These are phyloP conservation scores for Xiphophorus couchianus DNA, from an alignment of 2,113 vertebrate genomes.

Conservation along the genomic window DNA sequence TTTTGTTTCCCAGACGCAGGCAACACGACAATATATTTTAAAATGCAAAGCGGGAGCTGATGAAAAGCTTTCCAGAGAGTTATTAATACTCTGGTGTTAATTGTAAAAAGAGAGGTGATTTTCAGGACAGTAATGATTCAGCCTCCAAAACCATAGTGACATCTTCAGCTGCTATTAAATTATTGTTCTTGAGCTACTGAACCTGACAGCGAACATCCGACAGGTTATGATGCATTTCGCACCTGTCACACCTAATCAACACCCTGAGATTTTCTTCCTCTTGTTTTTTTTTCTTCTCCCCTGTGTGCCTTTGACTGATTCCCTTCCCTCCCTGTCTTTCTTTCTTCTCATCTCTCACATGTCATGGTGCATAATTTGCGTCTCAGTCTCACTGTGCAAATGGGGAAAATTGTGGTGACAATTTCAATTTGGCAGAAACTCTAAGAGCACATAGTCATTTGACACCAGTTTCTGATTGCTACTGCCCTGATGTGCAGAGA, in stretches of 20 bases:
- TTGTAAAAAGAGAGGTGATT: constrained; percentile 28
- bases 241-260: constrained; percentile 75
- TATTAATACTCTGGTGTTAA: neutral
- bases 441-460: constrained; percentile 61
- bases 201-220: constrained; percentile 59
- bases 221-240: constrained; percentile 68
- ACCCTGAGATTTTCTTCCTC: constrained; percentile 54
- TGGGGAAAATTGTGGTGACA: constrained; percentile 66
- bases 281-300: constrained; percentile 30
- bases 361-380: constrained; percentile 63
- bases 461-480: constrained; percentile 63
- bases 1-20: neutral
- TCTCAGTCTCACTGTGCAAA: constrained; percentile 57
- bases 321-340: constrained; percentile 48
- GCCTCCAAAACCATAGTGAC: constrained; percentile 16
- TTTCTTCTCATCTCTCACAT: constrained; percentile 46
- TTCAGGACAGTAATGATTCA: constrained; percentile 33
- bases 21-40: neutral
- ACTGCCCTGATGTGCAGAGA: constrained; percentile 54
- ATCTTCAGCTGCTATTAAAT: constrained; percentile 59
- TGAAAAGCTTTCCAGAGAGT: neutral
- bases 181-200: constrained; percentile 43
- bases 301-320: constrained; percentile 62
- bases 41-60: constrained; percentile 4
- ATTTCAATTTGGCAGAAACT: constrained; percentile 70